Evolutionary conservation across 2,888 invertebrate genomes (phyloP).

Genomic region (Arrhopalites spinosus): DNA sequence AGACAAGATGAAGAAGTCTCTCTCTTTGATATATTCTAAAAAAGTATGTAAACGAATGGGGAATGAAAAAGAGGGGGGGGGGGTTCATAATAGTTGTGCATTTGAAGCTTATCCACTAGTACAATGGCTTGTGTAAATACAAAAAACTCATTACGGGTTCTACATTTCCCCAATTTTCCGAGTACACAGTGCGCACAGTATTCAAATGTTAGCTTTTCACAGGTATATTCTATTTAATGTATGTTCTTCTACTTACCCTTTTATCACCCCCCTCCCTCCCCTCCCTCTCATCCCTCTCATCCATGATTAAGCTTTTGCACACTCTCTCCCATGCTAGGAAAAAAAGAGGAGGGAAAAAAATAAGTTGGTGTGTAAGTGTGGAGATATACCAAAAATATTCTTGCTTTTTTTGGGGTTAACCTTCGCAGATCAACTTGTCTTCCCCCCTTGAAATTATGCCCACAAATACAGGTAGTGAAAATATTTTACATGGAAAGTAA

Average conservation of each 20-base stretch:
- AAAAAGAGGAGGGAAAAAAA: too few relatives aligned
- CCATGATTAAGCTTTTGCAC: too few relatives aligned
- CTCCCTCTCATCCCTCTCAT: too few relatives aligned
- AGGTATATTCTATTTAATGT: slow-evolving; percentile 17
- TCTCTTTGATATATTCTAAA: too few relatives aligned
- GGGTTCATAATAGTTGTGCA: slow-evolving; percentile 18
- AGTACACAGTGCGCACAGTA: slow-evolving; percentile 10
- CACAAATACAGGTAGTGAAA: too few relatives aligned
- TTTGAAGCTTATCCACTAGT: slow-evolving; percentile 1
- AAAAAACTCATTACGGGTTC: slow-evolving; percentile 39
- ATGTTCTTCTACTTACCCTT: neutral
- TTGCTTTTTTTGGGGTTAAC: too few relatives aligned
- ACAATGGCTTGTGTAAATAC: slow-evolving; percentile 39
- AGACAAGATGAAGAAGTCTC: too few relatives aligned
- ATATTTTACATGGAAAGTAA: too few relatives aligned
- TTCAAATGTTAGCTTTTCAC: slow-evolving; percentile 38
- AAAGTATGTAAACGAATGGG: neutral
- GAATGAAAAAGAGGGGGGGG: neutral
- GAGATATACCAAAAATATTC: too few relatives aligned
- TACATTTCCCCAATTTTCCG: slow-evolving; percentile 35
- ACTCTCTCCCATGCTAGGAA: neutral
- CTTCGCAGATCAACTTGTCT: too few relatives aligned
- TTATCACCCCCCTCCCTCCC: neutral
- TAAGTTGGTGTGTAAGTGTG: too few relatives aligned
- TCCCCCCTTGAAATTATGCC: too few relatives aligned